Base-by-base conservation (phyloP, 2,113 vertebrate genomes). In the Illadopsis cleaveri region DNA sequence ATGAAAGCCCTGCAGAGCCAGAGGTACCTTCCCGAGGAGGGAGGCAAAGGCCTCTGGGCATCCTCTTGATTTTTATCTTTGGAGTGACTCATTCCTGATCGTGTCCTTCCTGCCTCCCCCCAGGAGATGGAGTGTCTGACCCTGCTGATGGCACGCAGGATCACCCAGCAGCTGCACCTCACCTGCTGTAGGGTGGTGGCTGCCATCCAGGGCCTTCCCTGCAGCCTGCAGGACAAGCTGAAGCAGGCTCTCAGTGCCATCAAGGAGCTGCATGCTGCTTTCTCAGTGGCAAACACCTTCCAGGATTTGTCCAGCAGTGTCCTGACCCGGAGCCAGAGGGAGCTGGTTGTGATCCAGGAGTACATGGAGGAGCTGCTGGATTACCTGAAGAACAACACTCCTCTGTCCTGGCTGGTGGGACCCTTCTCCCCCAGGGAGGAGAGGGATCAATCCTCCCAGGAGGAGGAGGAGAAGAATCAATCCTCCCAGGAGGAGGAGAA, bases 361-460 rank as follows among this genome's bases (percentile, higher is more conserved):
- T 97, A 98, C 83, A 95, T 99, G 82, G 99, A 99, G 75, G 98
- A 98, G 91, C 96, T 99, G 6, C 94, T 99, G 12, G 96, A 98
- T 16, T 97, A 96, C 18, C 95, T 98, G 70, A 93, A 94, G 28
- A 91, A 90, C 96, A 99, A 98, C 93, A 96, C 90, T 0, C 98
- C 98, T 2, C 95, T 99, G 58, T 99, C 25, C 18, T 98, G 98
- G 97, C 58, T 98, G 33, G 97, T 98, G 83, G 98, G 97, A 12
- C 98, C 97, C 13, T 98, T 97, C 1, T 76, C 62, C 21, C 97
- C 97, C 9, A 56, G 24, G 24, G n/a, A 82, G 31, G 38, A 79
- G 25, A 27, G 15, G 51, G 28, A 30, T 17, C 51, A 30, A 11
- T 23, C 50, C 25, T 84, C 58, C 7, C 38, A 80, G 60, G 53